Evolutionary conservation across 2,113 vertebrate genomes (phyloP).

Genomic region (Cynocephalus volans): DNA sequence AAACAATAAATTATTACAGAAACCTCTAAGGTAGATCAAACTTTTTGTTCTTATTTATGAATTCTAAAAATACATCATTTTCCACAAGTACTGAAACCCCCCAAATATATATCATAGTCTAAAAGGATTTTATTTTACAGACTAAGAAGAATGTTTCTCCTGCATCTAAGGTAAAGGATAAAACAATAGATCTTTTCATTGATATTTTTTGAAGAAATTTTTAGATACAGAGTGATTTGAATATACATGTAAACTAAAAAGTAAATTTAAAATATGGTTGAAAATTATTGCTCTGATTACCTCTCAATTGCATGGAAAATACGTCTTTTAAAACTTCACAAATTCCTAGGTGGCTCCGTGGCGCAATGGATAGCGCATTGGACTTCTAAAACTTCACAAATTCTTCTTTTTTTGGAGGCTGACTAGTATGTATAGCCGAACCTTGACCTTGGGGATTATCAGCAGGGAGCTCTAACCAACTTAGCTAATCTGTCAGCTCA

Average conservation of each 20-base stretch:
- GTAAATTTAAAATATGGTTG: constrained; percentile 31
- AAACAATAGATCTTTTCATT: neutral
- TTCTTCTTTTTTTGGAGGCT: no score
- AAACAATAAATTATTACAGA: constrained; percentile 27
- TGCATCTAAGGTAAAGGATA: neutral
- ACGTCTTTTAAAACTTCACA: no score
- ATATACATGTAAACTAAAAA: neutral
- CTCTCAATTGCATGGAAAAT: constrained; percentile 26
- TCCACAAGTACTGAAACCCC: neutral
- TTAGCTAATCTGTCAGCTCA: no score
- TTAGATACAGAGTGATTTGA: neutral
- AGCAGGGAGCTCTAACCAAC: no score
- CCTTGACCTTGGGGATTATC: no score
- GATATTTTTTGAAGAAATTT: neutral
- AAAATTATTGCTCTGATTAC: neutral
- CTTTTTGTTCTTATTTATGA: neutral
- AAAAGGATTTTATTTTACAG: constrained; percentile 2
- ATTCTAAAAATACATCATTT: constrained; percentile 27
- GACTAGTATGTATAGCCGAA: no score
- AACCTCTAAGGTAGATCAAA: neutral
- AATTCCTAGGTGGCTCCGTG: no score
- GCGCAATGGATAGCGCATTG: no score
- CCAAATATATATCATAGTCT: neutral
- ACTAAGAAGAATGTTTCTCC: neutral
- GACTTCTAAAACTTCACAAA: no score